Base-by-base conservation (phyloP, 2,113 vertebrate species). In the Oncorhynchus kisutch region DNA sequence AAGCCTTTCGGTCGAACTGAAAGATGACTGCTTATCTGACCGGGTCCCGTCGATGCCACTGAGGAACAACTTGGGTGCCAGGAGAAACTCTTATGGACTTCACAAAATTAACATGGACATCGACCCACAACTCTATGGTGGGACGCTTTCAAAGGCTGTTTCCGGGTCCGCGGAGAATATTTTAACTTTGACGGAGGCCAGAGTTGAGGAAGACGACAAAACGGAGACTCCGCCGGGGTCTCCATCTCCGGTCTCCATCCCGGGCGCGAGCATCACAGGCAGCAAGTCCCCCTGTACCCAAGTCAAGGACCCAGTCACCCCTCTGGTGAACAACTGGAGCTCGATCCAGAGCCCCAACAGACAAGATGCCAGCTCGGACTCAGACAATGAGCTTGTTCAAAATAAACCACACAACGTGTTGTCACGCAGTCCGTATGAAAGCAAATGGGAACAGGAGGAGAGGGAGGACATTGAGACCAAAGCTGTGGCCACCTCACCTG, bases 401-500 rank as follows among this genome's bases (percentile, higher is more conserved):
- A 86, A 73, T 3, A 91, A 85, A 59, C 87, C 72, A 80, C 77
- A 91, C 87, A 94, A 94, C 87, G 80, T 86, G 86, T 74, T 85
- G 22, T 82, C 86, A 3, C 91, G 90, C 39, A 70, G 88, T 68
- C 77, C 86, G 68, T 88, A 82, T 67, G 91, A 87, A 70, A 84
- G 85, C 45, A 86, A 91, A 71, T 89, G 89, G 85, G 92, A 93
- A 80, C 94, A 93, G 81, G 95, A 95, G 14, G 95, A 98, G 91
- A 96, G 95, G 18, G 97, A 98, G 67, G 97, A 98, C 82, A 92
- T 94, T 60, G 97, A 99, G 91, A 99, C 96, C 62, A 96, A 95
- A 84, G 97, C 97, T 0, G 96, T 98, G 90, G 97, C 97, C 22
- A 97, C 95, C 3, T 98, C 97, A 13, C 97, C 97, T 0, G 97